Base-by-base conservation (phyloP, 2,888 invertebrate species). In the Mythimna vitellina region DNA sequence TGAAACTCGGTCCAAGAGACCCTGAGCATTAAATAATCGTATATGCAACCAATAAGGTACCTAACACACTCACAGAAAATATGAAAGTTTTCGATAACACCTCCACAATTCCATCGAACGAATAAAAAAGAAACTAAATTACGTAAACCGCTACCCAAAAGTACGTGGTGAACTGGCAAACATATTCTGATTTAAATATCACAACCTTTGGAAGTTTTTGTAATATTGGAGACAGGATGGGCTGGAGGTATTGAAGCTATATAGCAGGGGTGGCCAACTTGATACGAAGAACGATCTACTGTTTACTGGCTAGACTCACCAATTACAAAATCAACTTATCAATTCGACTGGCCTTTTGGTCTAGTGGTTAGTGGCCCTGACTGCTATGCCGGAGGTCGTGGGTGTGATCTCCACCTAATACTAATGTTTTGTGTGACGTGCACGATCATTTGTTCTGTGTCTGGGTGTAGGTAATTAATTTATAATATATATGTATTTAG, bases 111-210 rank as follows among this genome's bases (percentile, higher is more conserved):
- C 67, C 51, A 60, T 54, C 29, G 64, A 68, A 64, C 57, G 77
- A 67, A 80, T 76, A 76, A 78, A 83, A 83, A 78, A 81, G 73
- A 77, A 83, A 84, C 76, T 79, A 76, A 86, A 84, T 83, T 83
- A 86, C 67, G 70, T 79, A 79, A 80, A 80, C 76, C 72, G 65
- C 73, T n/a, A 61, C 66, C 67, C 75, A n/a, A 20, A 65, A 69
- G 72, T 76, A 71, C 78, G 80, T 67, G 70, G 83, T 70, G 73
- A 82, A 76, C 79, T 84, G 82, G 81, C 81, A 84, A 84, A 84
- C 72, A 71, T 86, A 89, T 90, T 89, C 87, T 86, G 86, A 92
- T 92, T 91, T 90, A 89, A 92, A 92, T 91, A 92, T 91, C 82
- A 82, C 84, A 85, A 86, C 87, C 87, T 89, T 87, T 86, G 84